Evolutionary conservation across 2,113 vertebrate genomes (phyloP).

Genomic region (Hippolais icterina): DNA sequence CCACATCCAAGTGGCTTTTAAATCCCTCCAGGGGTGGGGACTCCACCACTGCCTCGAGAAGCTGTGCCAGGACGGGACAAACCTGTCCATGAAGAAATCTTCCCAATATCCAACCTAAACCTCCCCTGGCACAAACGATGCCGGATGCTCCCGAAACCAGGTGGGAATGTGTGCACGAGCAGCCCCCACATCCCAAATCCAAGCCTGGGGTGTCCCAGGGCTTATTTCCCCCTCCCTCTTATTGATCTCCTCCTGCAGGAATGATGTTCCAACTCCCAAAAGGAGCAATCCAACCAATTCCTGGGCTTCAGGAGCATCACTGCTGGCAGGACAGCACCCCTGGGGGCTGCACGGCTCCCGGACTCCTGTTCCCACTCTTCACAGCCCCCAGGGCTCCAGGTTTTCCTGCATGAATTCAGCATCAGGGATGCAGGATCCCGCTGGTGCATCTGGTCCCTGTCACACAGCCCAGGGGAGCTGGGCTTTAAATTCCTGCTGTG

Average conservation of each 20-base stretch:
- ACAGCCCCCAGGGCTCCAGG: background rate
- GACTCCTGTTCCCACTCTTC: rapidly evolving
- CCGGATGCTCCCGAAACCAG: background rate
- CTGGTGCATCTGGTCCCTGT: rapidly evolving
- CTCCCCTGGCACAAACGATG: background rate
- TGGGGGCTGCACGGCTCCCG: rapidly evolving
- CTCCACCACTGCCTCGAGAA: background rate
- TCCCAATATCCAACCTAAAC: background rate
- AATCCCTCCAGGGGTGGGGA: background rate
- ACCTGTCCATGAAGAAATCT: background rate
- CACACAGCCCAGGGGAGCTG: rapidly evolving
- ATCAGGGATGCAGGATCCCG: rapidly evolving
- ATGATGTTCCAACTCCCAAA: background rate
- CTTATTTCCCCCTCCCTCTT: rapidly evolving
- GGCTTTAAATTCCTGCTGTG: conserved; percentile 25
- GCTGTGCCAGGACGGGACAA: background rate
- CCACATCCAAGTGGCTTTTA: background rate
- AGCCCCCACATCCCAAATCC: background rate
- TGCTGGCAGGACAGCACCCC: background rate
- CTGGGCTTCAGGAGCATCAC: background rate
- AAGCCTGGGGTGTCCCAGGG: background rate
- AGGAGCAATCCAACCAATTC: rapidly evolving
- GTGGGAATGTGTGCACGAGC: rapidly evolving
- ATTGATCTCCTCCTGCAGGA: background rate
- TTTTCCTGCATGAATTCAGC: background rate